Evolutionary conservation across 30 jellyfish, hydroid and myxozoan species (phyloP).

Genomic region (Morbakka virulenta): DNA sequence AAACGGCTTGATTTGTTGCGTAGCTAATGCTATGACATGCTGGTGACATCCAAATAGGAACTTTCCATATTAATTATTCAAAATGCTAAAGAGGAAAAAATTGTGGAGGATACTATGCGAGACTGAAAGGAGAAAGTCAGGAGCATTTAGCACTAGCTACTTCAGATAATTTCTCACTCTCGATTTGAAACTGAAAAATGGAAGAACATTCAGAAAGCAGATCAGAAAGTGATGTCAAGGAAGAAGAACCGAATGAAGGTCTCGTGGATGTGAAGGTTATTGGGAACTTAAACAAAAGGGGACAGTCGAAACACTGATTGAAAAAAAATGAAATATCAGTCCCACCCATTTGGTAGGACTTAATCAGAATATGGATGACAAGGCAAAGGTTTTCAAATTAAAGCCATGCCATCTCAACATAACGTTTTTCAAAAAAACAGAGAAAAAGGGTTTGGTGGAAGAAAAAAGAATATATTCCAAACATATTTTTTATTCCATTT

Average conservation of each 20-base stretch:
- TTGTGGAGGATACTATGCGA: background rate
- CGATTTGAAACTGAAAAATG: background rate
- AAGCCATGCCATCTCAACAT: background rate
- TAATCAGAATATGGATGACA: conserved; percentile 6
- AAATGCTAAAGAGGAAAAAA: background rate
- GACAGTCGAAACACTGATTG: background rate
- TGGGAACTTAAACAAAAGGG: background rate
- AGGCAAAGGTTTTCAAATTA: conserved; percentile 8
- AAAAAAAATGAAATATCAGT: background rate
- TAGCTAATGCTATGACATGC: background rate
- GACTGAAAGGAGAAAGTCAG: background rate
- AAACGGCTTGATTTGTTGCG: background rate
- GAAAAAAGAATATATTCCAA: conserved; percentile 18
- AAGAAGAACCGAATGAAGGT: background rate
- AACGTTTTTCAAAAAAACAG: background rate
- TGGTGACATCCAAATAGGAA: background rate
- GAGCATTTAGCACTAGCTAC: background rate
- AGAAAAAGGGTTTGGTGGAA: conserved; percentile 2
- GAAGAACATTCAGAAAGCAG: background rate
- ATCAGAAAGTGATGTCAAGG: background rate
- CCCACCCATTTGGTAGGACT: conserved; percentile 3
- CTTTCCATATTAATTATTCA: background rate
- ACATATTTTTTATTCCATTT: conserved; percentile 3
- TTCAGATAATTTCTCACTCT: background rate
- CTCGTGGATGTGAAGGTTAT: background rate